Evolutionary conservation across 1,140 invertebrate genomes (phyloP).

Genomic region (Sitobion miscanthi): DNA sequence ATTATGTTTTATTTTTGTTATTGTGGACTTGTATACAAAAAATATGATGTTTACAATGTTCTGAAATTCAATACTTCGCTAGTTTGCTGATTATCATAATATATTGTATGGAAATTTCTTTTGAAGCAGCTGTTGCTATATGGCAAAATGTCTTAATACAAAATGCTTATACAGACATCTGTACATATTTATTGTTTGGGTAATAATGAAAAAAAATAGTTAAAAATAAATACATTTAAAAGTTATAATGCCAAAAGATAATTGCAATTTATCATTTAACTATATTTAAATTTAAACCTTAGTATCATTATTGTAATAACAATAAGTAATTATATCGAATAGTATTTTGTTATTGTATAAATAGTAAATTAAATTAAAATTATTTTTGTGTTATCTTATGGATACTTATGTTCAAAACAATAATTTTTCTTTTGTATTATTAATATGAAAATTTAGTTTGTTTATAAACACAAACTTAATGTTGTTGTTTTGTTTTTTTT

Average conservation of each 20-base stretch:
- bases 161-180: background rate
- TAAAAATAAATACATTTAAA: background rate
- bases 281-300: background rate
- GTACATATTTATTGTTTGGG: background rate
- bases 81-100: no score
- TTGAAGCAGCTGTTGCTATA: background rate
- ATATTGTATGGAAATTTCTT: background rate
- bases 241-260: background rate
- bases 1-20: background rate
- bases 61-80: background rate
- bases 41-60: background rate
- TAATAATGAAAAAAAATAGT: background rate
- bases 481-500: slow-evolving; percentile 58
- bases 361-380: background rate
- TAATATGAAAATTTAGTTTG: background rate
- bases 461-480: slow-evolving; percentile 19
- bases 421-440: background rate
- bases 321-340: no score
- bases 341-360: no score
- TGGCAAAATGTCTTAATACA: background rate
- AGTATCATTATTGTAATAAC: background rate
- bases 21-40: background rate
- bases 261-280: background rate
- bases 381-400: background rate
- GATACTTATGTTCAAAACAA: background rate